A percentile compares a stretch with the other conserved stretches of the same genome.
phyloP scores from a whole-genome alignment of 2,888 invertebrate genomes.

The Lithophane leautieri region DNA sequence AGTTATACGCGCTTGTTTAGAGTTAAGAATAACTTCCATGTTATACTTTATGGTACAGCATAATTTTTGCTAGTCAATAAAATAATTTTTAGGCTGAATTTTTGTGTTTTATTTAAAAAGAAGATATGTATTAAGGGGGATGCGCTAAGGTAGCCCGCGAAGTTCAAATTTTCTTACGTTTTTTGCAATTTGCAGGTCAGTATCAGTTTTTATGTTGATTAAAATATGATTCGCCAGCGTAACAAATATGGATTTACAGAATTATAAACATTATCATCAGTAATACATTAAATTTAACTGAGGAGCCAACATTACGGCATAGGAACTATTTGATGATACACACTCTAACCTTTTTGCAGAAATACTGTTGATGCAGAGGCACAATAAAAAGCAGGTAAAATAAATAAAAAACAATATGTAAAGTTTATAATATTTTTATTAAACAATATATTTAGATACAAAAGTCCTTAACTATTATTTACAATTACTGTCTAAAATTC shows the following conservation, averaged over 20 bases:
- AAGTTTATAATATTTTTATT: constrained; percentile 75
- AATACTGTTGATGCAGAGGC: neutral
- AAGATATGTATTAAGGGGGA: too few relatives aligned
- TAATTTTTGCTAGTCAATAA: constrained; percentile 90
- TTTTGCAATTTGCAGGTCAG: too few relatives aligned
- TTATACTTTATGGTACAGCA: constrained; percentile 82
- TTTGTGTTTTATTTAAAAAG: constrained; percentile 48
- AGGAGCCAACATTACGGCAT: too few relatives aligned
- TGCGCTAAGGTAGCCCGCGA: too few relatives aligned
- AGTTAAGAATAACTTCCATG: constrained; percentile 71
- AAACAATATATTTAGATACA: constrained; percentile 84
- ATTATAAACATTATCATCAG: too few relatives aligned
- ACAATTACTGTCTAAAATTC: constrained; percentile 75
- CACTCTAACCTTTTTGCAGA: neutral
- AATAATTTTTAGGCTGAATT: constrained; percentile 85
- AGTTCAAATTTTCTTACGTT: too few relatives aligned
- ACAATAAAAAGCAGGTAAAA: neutral
- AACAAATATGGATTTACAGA: too few relatives aligned
- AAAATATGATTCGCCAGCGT: too few relatives aligned
- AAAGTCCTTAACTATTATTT: constrained; percentile 83
- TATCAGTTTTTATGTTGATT: too few relatives aligned
- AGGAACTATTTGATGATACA: too few relatives aligned
- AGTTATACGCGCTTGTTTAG: constrained; percentile 73
- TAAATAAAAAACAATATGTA: constrained; percentile 17
- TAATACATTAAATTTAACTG: too few relatives aligned